phyloP scores from a whole-genome alignment of 2,113 vertebrate species.

The Erpornis zantholeuca region DNA sequence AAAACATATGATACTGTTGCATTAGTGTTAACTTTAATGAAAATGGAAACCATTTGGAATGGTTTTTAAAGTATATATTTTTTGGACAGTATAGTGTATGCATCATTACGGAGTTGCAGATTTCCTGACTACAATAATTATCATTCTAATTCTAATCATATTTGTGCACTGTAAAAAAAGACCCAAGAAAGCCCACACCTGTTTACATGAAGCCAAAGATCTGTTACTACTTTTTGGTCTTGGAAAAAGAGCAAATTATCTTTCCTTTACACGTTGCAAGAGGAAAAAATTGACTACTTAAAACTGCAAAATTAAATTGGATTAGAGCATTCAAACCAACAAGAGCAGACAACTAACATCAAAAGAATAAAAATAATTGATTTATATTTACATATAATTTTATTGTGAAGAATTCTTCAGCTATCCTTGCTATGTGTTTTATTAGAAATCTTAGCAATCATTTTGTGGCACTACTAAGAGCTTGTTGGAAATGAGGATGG shows the following conservation, averaged over 20 bases:
- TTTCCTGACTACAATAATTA: not conserved
- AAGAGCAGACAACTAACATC: not conserved
- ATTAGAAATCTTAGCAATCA: not conserved
- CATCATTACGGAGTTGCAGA: not conserved
- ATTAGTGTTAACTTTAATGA: not conserved
- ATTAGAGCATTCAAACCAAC: not conserved
- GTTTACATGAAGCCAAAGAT: not conserved
- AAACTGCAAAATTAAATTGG: not conserved
- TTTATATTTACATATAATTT: not conserved
- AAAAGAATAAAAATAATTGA: not conserved
- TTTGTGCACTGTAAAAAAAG: not conserved
- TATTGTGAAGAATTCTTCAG: not conserved
- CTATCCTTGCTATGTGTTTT: not conserved
- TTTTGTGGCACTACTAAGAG: not conserved
- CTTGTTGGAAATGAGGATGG: not conserved
- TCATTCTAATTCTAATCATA: not conserved
- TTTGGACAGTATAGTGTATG: not conserved
- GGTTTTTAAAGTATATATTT: not conserved
- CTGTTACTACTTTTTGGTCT: not conserved
- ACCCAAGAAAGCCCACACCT: not conserved
- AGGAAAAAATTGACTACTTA: not conserved
- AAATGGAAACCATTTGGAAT: not conserved
- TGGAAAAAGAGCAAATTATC: not conserved
- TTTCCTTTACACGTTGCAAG: not conserved
- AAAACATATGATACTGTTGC: not conserved